Conservation (phyloP, 1,140 invertebrate species). For the Apis florea region DNA sequence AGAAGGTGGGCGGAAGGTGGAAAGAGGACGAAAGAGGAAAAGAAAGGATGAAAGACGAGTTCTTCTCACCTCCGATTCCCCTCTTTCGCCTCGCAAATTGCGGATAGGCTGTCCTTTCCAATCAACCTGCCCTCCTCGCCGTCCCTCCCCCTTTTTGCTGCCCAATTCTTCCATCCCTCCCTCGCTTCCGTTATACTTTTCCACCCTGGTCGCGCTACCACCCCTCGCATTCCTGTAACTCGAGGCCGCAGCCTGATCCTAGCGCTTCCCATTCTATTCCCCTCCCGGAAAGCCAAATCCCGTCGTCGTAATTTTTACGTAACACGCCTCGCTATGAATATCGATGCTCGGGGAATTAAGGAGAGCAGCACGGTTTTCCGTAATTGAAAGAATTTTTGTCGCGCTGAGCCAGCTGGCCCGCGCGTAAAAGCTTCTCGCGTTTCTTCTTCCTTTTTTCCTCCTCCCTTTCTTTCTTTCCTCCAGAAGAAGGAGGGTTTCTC, state of each 20-base stretch:
- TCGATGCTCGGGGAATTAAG: conserved; percentile 68
- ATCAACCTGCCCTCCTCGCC: conserved; percentile 63
- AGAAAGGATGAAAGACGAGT: conserved; percentile 67
- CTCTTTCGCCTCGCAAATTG: conserved; percentile 68
- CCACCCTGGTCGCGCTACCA: conserved; percentile 42
- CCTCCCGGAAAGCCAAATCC: conserved; percentile 15
- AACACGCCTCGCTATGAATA: conserved; percentile 73
- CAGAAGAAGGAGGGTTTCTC: conserved; percentile 25
- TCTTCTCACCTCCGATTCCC: conserved; percentile 69
- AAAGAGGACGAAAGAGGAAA: not conserved
- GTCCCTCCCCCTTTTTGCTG: conserved; percentile 38
- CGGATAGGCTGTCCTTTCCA: conserved; percentile 74
- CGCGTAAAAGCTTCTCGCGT: conserved; percentile 64
- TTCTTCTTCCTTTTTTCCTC: not conserved
- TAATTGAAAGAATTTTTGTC: conserved; percentile 75
- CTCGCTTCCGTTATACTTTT: conserved; percentile 57
- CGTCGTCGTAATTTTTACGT: conserved; percentile 64
- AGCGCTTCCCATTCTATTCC: not conserved
- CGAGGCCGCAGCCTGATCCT: conserved; percentile 49
- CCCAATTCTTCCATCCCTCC: conserved; percentile 62
- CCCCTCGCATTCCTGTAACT: conserved; percentile 46
- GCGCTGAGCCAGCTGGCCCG: conserved; percentile 68
- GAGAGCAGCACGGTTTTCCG: conserved; percentile 68
- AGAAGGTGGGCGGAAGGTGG: not conserved
- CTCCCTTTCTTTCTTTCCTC: not conserved